These are phyloP conservation scores for Drosophila algonquin DNA, from an alignment of 2,888 invertebrate genomes.

Conservation along the genomic window DNA sequence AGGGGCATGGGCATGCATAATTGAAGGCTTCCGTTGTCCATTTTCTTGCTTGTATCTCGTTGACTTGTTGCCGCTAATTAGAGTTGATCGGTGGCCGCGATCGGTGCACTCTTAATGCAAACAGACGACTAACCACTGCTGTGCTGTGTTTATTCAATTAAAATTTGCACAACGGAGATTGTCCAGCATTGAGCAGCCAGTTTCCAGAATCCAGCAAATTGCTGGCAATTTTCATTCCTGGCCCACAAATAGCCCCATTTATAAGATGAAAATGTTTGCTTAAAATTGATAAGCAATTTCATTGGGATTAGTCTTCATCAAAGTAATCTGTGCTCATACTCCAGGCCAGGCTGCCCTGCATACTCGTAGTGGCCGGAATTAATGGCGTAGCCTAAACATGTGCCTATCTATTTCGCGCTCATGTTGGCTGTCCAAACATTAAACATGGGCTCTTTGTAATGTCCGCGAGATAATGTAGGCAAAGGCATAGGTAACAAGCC, in stretches of 20 bases:
- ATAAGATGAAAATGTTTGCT: slow-evolving; percentile 3
- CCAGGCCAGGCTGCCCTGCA: slow-evolving; percentile 8
- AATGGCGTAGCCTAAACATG: not conserved
- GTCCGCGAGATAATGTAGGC: slow-evolving; percentile 15
- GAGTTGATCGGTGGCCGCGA: slow-evolving; percentile 49
- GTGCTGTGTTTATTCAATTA: slow-evolving; percentile 72
- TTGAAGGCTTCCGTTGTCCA: slow-evolving; percentile 69
- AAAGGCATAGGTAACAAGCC: slow-evolving; percentile 2
- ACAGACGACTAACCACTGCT: slow-evolving; percentile 35
- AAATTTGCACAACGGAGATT: slow-evolving; percentile 45
- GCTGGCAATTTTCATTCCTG: slow-evolving; percentile 45
- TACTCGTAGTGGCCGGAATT: not conserved
- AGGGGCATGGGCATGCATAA: slow-evolving; percentile 32
- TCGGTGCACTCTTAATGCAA: slow-evolving; percentile 30
- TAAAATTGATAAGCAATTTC: slow-evolving; percentile 41
- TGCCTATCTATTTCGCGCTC: slow-evolving; percentile 6
- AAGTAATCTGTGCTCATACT: slow-evolving; percentile 30
- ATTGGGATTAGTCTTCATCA: slow-evolving; percentile 27
- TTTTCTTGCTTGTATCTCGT: slow-evolving; percentile 40
- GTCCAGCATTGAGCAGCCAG: slow-evolving; percentile 14
- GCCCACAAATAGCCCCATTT: too few species aligned
- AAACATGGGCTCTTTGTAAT: slow-evolving; percentile 34
- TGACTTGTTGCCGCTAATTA: slow-evolving; percentile 70
- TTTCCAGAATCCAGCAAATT: slow-evolving; percentile 45
- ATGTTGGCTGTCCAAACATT: slow-evolving; percentile 45